A percentile compares a stretch with the other conserved stretches of the same genome.
These are phyloP conservation scores for Drosophila paranaensis DNA, from an alignment of 2,888 invertebrate species.

Conservation along the genomic window DNA sequence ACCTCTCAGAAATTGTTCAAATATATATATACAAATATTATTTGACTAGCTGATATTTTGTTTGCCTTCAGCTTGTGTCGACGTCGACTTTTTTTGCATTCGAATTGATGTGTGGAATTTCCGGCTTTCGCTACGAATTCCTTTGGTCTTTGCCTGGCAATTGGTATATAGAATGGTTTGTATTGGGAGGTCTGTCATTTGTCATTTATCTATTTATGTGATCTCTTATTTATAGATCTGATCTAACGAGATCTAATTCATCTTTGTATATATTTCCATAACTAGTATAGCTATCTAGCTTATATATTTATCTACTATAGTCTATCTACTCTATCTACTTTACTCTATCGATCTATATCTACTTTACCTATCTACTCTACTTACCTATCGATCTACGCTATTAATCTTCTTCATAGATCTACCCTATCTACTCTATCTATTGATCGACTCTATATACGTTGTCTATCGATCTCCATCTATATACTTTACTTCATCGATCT, in stretches of 20 bases:
- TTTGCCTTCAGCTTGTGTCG: background rate
- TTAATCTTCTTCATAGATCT: no score
- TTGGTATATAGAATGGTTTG: no score
- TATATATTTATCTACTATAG: background rate
- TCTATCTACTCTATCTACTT: background rate
- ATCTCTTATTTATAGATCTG: no score
- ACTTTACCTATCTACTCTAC: no score
- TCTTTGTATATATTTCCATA: background rate
- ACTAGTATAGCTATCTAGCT: background rate
- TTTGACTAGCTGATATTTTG: conserved; percentile 13
- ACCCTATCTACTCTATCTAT: background rate
- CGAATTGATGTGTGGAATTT: background rate
- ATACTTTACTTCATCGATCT: no score
- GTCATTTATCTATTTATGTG: no score
- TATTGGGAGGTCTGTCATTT: no score
- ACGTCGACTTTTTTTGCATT: background rate
- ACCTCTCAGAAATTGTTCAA: conserved; percentile 1
- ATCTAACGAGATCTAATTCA: background rate
- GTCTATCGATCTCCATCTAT: background rate
- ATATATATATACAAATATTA: conserved; percentile 5
- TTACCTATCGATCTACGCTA: no score
- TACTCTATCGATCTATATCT: no score
- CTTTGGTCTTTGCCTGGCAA: background rate
- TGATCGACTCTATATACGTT: background rate
- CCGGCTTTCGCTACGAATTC: background rate